A percentile compares a stretch with the other conserved stretches of the same genome.
Evolutionary conservation across 1,140 invertebrate species (phyloP).

Genomic region (Diprion similis): DNA sequence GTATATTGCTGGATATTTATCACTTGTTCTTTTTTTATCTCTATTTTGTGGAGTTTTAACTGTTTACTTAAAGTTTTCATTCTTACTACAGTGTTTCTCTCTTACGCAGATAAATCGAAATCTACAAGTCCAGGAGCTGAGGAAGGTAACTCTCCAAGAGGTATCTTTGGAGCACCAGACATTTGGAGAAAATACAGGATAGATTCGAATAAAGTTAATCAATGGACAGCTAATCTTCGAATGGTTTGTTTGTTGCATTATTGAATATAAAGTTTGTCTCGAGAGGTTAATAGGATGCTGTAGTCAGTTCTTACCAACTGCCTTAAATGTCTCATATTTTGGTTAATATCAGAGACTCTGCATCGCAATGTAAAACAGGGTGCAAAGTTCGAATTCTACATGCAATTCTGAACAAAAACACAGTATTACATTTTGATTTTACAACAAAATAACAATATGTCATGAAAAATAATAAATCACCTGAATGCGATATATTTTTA

Average conservation of each 20-base stretch:
- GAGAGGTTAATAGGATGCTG: background rate
- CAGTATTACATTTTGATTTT: too few relatives aligned
- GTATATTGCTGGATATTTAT: slow-evolving; percentile 43
- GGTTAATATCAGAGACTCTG: too few relatives aligned
- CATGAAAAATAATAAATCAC: too few relatives aligned
- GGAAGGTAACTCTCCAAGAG: slow-evolving; percentile 60
- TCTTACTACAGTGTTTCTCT: slow-evolving; percentile 8
- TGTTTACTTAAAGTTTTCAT: slow-evolving; percentile 14
- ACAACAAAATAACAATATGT: too few relatives aligned
- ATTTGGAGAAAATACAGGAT: slow-evolving; percentile 69
- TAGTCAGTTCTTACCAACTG: slow-evolving; percentile 27
- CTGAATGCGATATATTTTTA: too few relatives aligned
- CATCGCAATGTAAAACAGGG: too few relatives aligned
- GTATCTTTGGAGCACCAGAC: slow-evolving; percentile 57
- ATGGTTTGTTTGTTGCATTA: slow-evolving; percentile 56
- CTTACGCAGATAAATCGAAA: slow-evolving; percentile 46
- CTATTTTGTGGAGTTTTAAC: background rate
- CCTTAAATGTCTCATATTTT: slow-evolving; percentile 41
- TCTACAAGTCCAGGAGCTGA: slow-evolving; percentile 59
- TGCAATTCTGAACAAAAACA: too few relatives aligned
- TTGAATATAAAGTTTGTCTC: background rate
- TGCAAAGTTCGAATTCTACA: too few relatives aligned
- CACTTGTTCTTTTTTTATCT: slow-evolving; percentile 14
- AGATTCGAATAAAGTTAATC: slow-evolving; percentile 66
- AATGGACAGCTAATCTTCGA: slow-evolving; percentile 73